Evolutionary conservation across 2,797 vertebrate species (phyloP).

Genomic region (Anguilla pacifica): DNA sequence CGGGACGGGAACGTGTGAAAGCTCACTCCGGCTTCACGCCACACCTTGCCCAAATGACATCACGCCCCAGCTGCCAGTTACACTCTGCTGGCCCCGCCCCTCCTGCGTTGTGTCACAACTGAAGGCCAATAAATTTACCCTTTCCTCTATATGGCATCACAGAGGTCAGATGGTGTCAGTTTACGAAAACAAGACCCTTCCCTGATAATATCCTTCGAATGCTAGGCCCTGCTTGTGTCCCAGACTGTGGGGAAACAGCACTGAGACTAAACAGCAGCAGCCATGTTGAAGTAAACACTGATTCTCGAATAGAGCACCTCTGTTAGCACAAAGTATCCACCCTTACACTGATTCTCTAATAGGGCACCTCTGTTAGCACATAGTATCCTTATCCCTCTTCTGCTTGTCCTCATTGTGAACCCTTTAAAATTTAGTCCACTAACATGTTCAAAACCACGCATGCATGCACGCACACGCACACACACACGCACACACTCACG

Average conservation of each 20-base stretch:
- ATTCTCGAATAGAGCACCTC: background rate
- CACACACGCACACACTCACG: too few relatives aligned
- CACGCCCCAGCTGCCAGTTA: background rate
- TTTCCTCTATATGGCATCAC: background rate
- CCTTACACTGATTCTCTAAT: background rate
- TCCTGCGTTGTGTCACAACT: background rate
- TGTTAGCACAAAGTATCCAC: too few relatives aligned
- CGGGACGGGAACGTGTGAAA: background rate
- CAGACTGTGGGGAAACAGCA: background rate
- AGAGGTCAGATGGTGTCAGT: background rate
- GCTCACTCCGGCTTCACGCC: background rate
- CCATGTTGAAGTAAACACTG: background rate
- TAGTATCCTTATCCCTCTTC: background rate
- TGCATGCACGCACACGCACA: background rate
- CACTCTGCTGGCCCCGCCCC: background rate
- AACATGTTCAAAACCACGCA: background rate
- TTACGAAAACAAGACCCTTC: constrained; percentile 4
- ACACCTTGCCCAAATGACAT: background rate
- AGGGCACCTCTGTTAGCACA: background rate
- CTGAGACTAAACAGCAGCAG: background rate
- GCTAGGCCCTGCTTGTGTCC: background rate
- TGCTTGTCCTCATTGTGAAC: background rate
- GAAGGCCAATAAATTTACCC: background rate
- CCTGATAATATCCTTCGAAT: background rate
- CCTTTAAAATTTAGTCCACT: background rate